Conservation (phyloP, 2,888 invertebrate species). For the Dolichopus griseipennis region DNA sequence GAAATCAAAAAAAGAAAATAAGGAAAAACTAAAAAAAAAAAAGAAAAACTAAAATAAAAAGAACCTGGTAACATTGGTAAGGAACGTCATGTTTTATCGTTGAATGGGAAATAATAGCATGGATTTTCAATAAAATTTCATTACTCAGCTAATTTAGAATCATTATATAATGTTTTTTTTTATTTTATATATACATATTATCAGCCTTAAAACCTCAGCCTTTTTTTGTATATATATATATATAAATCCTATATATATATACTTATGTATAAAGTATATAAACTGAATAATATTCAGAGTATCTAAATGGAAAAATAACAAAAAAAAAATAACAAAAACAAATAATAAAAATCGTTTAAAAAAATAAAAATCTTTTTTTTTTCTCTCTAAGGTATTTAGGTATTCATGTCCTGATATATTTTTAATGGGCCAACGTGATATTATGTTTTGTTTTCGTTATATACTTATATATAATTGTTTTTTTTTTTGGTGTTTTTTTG, state of each 20-base stretch:
- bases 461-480: too few species aligned
- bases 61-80: too few species aligned
- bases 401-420: neutral
- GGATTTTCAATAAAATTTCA: constrained; percentile 6
- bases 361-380: too few species aligned
- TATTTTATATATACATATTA: too few species aligned
- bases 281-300: neutral
- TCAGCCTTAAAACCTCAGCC: too few species aligned
- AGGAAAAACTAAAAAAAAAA: too few species aligned
- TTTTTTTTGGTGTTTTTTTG: too few species aligned
- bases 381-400: neutral
- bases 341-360: neutral
- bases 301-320: neutral
- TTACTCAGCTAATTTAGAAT: neutral
- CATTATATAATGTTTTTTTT: too few species aligned
- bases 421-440: neutral
- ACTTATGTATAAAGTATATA: neutral
- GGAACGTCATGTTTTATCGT: too few species aligned
- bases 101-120: neutral
- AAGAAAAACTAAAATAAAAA: too few species aligned
- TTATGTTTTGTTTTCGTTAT: too few species aligned
- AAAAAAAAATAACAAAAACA: neutral
- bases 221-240: neutral
- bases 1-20: too few species aligned
- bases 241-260: neutral